phyloP scores from a whole-genome alignment of 2,797 vertebrate species.

The Centroberyx gerrardi region DNA sequence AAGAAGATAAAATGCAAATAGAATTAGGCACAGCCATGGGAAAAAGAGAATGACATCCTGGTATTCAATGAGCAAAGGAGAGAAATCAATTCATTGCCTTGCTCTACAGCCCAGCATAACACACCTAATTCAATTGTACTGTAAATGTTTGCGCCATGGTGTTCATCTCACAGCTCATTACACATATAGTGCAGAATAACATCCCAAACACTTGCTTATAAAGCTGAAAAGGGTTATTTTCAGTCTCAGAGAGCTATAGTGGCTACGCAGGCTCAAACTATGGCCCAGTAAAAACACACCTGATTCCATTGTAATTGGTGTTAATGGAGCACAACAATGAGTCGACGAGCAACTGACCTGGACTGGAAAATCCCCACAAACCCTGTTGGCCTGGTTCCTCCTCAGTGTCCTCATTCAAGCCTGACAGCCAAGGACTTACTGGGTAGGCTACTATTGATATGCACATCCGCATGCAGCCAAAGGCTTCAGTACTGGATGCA shows the following conservation, averaged over 20 bases:
- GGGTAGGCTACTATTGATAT: conserved; percentile 46
- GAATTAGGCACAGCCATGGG: no score
- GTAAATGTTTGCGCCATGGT: conserved; percentile 10
- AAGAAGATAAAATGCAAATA: no score
- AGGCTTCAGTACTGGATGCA: conserved; percentile 27
- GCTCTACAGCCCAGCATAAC: neutral
- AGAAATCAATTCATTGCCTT: neutral
- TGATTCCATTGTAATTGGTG: conserved; percentile 8
- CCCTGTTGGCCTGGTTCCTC: conserved; percentile 12
- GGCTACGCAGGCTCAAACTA: conserved; percentile 5
- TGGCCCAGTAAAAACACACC: neutral
- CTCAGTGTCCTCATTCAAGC: conserved; percentile 28
- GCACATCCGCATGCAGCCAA: conserved; percentile 20
- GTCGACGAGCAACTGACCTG: neutral
- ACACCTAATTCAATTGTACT: neutral
- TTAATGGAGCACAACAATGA: conserved; percentile 6
- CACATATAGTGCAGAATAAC: neutral
- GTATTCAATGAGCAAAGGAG: neutral
- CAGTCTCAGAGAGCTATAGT: neutral
- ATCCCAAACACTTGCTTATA: conserved; percentile 15
- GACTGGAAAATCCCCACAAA: conserved; percentile 45
- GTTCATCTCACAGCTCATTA: conserved; percentile 24
- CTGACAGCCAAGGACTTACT: neutral
- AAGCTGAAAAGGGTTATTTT: neutral
- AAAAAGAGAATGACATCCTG: neutral